phyloP scores from a whole-genome alignment of 2,797 vertebrate species.

The Microtus californicus region DNA sequence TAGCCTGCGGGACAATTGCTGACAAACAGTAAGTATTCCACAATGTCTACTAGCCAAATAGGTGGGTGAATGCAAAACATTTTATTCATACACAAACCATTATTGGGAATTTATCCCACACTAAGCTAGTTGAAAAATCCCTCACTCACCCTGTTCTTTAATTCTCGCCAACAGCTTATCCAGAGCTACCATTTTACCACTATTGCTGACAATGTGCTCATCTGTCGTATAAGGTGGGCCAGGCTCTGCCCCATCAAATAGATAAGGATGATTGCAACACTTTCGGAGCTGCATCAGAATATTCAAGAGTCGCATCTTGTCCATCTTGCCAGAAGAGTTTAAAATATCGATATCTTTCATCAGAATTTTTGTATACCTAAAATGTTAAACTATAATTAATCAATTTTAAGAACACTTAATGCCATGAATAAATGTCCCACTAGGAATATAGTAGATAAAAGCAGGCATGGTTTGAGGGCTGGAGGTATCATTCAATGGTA shows the following conservation, averaged over 20 bases:
- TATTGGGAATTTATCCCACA: slow-evolving; percentile 57
- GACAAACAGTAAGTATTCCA: slow-evolving; percentile 50
- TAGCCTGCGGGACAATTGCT: background rate
- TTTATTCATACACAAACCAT: background rate
- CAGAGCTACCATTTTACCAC: slow-evolving; percentile 91
- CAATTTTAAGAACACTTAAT: slow-evolving; percentile 47
- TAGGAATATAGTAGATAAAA: background rate
- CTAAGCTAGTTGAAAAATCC: slow-evolving; percentile 10
- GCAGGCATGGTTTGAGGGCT: background rate
- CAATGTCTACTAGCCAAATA: slow-evolving; percentile 17
- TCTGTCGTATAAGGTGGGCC: slow-evolving; percentile 92
- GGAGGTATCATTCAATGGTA: background rate
- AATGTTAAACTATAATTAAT: slow-evolving; percentile 73
- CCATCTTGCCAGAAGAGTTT: slow-evolving; percentile 92
- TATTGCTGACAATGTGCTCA: slow-evolving; percentile 90
- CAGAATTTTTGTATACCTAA: slow-evolving; percentile 91
- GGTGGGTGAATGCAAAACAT: slow-evolving; percentile 54
- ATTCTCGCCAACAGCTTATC: slow-evolving; percentile 91
- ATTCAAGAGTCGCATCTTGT: slow-evolving; percentile 92
- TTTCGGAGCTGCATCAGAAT: slow-evolving; percentile 92
- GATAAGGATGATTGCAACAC: slow-evolving; percentile 91
- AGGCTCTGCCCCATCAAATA: slow-evolving; percentile 91
- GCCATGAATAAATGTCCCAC: slow-evolving; percentile 41
- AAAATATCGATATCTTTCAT: slow-evolving; percentile 93
- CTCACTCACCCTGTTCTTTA: slow-evolving; percentile 89